Evolutionary conservation across 2,888 invertebrate species (phyloP).

Genomic region (Bombylius major): DNA sequence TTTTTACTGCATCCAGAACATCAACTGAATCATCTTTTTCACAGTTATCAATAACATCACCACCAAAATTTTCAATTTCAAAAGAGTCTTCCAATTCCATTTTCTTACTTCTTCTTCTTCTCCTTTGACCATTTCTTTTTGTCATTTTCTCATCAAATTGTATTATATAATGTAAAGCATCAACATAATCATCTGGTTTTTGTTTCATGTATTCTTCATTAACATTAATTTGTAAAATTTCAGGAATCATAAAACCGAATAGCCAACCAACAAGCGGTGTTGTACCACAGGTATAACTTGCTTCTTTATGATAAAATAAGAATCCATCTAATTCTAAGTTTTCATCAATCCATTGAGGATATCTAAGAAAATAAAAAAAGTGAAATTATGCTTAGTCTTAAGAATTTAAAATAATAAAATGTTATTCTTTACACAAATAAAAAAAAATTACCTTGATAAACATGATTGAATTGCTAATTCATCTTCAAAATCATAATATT

Average conservation of each 20-base stretch:
- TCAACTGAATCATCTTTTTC: background rate
- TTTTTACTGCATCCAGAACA: background rate
- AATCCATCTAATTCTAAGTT: conserved; percentile 62
- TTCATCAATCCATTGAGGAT: conserved; percentile 22
- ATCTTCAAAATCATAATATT: conserved; percentile 26
- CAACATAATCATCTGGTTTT: conserved; percentile 40
- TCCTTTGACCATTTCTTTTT: conserved; percentile 10
- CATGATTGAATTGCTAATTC: conserved; percentile 16
- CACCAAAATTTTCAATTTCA: too few relatives aligned
- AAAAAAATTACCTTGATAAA: conserved; percentile 6
- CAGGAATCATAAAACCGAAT: conserved; percentile 75
- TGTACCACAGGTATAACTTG: conserved; percentile 62
- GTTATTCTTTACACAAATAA: too few relatives aligned
- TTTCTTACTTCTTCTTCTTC: background rate
- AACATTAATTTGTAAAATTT: conserved; percentile 42
- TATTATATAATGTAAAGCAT: conserved; percentile 40
- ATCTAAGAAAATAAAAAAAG: conserved; percentile 7
- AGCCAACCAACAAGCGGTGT: conserved; percentile 90
- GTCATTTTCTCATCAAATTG: conserved; percentile 35
- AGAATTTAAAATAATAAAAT: too few relatives aligned
- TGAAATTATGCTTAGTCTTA: too few relatives aligned
- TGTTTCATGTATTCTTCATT: conserved; percentile 32
- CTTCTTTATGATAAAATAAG: conserved; percentile 78
- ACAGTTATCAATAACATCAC: background rate
- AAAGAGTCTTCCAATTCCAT: background rate